phyloP scores from a whole-genome alignment of 2,888 invertebrate species.

The Mimachlamys varia region DNA sequence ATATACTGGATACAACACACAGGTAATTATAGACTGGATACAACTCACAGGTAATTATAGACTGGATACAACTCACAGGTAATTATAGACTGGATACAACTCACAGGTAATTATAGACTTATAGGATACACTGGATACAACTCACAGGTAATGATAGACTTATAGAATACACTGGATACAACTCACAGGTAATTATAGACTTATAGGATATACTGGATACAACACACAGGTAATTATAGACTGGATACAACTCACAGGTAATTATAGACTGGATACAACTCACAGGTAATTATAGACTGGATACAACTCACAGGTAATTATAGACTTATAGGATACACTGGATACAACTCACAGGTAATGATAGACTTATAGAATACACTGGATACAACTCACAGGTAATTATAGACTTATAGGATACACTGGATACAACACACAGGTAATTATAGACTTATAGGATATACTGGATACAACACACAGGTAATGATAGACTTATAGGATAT shows the following conservation, averaged over 20 bases:
- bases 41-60: too few relatives aligned
- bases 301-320: slow-evolving; percentile 73
- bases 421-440: slow-evolving; percentile 72
- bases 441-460: too few relatives aligned
- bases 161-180: too few relatives aligned
- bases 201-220: slow-evolving; percentile 71
- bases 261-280: too few relatives aligned
- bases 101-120: slow-evolving; percentile 67
- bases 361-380: too few relatives aligned
- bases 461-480: too few relatives aligned
- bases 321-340: too few relatives aligned
- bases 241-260: too few relatives aligned
- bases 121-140: too few relatives aligned
- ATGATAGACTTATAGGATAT: too few relatives aligned
- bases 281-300: slow-evolving; percentile 51
- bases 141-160: too few relatives aligned
- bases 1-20: slow-evolving; percentile 69
- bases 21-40: slow-evolving; percentile 67
- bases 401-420: slow-evolving; percentile 72
- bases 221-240: slow-evolving; percentile 70
- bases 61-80: not conserved
- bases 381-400: not conserved
- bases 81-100: slow-evolving; percentile 66
- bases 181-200: slow-evolving; percentile 47
- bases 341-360: too few relatives aligned